Evolutionary conservation across 2,797 vertebrate genomes (phyloP).

Genomic region (Sebastes kiyomatsui): DNA sequence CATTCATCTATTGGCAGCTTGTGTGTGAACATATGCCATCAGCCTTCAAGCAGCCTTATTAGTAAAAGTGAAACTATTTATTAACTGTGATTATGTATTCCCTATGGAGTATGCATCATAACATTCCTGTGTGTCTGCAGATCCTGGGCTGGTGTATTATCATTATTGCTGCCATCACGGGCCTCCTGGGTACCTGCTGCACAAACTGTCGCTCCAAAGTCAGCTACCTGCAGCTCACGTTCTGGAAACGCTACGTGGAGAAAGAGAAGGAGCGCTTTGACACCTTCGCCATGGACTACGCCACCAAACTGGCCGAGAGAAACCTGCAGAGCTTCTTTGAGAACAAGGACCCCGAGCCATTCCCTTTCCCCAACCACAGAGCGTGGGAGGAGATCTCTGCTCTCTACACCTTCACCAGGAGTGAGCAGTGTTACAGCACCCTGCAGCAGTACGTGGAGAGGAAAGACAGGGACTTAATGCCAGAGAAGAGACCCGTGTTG

Average conservation of each 20-base stretch:
- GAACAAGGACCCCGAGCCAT: constrained; percentile 81
- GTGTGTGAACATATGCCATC: not conserved
- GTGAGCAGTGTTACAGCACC: constrained; percentile 89
- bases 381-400: constrained; percentile 92
- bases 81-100: not conserved
- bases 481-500: constrained; percentile 77
- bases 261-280: constrained; percentile 90
- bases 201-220: constrained; percentile 91
- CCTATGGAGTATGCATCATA: not conserved
- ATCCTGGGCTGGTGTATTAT: constrained; percentile 92
- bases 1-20: no score
- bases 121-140: constrained; percentile 66
- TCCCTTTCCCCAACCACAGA: constrained; percentile 88
- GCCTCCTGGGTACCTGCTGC: constrained; percentile 86
- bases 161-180: constrained; percentile 77
- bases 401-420: constrained; percentile 81
- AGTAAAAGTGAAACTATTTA: not conserved
- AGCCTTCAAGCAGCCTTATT: not conserved
- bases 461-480: constrained; percentile 55
- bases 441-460: constrained; percentile 89
- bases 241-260: constrained; percentile 88
- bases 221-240: constrained; percentile 91
- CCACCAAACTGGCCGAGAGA: constrained; percentile 87
- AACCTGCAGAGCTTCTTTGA: constrained; percentile 94
- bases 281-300: constrained; percentile 81